Conservation (phyloP, 2,797 vertebrate species). For the Enteromius anoplus region DNA sequence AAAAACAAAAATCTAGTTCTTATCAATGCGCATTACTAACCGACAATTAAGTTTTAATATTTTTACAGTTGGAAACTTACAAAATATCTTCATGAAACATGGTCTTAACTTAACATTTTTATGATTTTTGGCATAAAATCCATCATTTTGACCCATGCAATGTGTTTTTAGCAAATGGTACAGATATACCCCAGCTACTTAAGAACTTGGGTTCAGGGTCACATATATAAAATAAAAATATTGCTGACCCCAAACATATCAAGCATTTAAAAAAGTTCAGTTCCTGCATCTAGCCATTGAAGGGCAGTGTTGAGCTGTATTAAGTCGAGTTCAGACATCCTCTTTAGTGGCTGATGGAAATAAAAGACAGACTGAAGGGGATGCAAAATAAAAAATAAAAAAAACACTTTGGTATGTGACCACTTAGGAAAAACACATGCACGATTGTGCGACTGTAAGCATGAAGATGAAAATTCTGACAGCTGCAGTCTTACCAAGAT, state of each 20-base stretch:
- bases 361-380: slow-evolving; percentile 25
- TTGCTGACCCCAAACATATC: background rate
- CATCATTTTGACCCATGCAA: too few species aligned
- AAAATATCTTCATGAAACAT: too few species aligned
- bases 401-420: slow-evolving; percentile 55
- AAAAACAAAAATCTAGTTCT: too few species aligned
- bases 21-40: too few species aligned
- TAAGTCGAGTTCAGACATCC: slow-evolving; percentile 12
- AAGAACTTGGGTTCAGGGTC: too few species aligned
- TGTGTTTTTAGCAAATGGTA: too few species aligned
- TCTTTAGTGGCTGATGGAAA: slow-evolving; percentile 40
- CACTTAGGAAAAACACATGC: slow-evolving; percentile 61
- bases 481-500: slow-evolving; percentile 47
- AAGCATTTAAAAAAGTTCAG: background rate
- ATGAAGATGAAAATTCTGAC: slow-evolving; percentile 51
- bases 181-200: too few species aligned
- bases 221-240: background rate
- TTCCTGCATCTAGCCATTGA: slow-evolving; percentile 63
- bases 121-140: too few species aligned
- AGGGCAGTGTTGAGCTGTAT: slow-evolving; percentile 60
- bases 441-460: background rate
- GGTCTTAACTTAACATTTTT: too few species aligned
- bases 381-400: slow-evolving; percentile 41
- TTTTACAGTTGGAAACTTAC: too few species aligned
- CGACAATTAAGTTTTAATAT: too few species aligned